Base-by-base conservation (phyloP, 2,797 vertebrate species). In the Myotis findleyi region DNA sequence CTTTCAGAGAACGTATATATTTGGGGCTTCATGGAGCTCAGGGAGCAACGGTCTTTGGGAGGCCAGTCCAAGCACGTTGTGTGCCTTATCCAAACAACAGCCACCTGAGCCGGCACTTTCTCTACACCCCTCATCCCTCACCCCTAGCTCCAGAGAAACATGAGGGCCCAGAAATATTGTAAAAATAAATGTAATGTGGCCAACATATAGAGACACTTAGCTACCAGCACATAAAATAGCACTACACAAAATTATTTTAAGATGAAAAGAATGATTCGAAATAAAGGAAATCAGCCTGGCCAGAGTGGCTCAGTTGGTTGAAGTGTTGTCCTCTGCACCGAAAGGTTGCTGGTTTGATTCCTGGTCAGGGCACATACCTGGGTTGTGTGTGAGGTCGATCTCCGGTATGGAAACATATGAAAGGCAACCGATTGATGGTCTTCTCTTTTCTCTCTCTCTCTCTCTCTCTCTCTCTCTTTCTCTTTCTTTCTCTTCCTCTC, bases 181-280 rank as follows among this genome's bases (percentile, higher is more conserved):
- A 69, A 82, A 82, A 80, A 69, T 57, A 84, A 89, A 36, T 36
- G 36, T 5, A 77, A 36, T 30, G 7, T n/a, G 55, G 55, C 16
- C 21, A 16, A 49, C 49, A 14, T 27, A 44, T 13, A 47, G 14
- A 44, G 5, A 44, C 2, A 14, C 53, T 33, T 27, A 71, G 13
- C 7, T 79, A 44, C 44, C 6, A 49, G 33, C 62, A 62, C 51
- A 38, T 51, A 86, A 82, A 91, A 25, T 59, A 68, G 66, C 47
- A 90, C 23, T 21, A 71, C 36, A 51, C 18, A 66, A 95, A 87
- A 89, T 36, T 44, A 18, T 72, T 81, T 59, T 55, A 95, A 86
- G 57, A 71, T 27, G 64, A 80, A 88, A 93, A 72, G 5, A 3
- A 57, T 20, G 18, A 44, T 68, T 73, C 38, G 10, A 71, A 41